Evolutionary conservation across 2,797 vertebrate species (phyloP), one percentile per base, ranked within the genome.

Genomic region (Melanotaenia pygmaea): DNA sequence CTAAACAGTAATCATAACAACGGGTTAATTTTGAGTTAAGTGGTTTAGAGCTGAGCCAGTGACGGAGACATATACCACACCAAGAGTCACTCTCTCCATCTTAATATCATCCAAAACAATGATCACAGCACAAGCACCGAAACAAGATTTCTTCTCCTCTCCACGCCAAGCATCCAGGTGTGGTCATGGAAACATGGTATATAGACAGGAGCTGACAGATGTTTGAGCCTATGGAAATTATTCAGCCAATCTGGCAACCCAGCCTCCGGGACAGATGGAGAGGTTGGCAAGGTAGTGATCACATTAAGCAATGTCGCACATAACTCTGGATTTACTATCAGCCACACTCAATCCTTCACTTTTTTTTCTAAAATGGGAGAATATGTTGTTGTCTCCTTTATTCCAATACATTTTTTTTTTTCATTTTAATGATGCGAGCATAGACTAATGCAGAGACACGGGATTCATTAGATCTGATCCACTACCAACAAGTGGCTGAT

Each of bases 191-290:
- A 94, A 87, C 82, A 73, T 75, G 76, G 66, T 4, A 13, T 14
- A 38, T 38, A 53, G 67, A 81, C 72, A 64, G 80, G 80, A 60
- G 72, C 51, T 70, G 82, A 93, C 95, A 96, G 94, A 92, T 96
- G 96, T 88, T 92, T 88, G 69, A 73, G 74, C 86, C 84, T 79
- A 81, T 83, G 89, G 77, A 76, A 77, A 84, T 93, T 86, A 93
- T 89, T 84, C 84, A 83, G 84, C 72, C 89, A 89, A 88, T 90
- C 91, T 92, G 93, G 90, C 89, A 77, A 82, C 72, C 45, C 70
- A 64, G 34, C 83, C 86, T 82, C 83, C 72, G 69, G 64, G 89
- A 91, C 94, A 94, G 93, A 94, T 90, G 91, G 94, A 90, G 92
- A 91, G 82, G 90, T 84, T 91, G 87, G 88, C 82, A 81, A 80